Base-by-base conservation (phyloP, 1,140 invertebrate genomes). In the Nylanderia fulva region DNA sequence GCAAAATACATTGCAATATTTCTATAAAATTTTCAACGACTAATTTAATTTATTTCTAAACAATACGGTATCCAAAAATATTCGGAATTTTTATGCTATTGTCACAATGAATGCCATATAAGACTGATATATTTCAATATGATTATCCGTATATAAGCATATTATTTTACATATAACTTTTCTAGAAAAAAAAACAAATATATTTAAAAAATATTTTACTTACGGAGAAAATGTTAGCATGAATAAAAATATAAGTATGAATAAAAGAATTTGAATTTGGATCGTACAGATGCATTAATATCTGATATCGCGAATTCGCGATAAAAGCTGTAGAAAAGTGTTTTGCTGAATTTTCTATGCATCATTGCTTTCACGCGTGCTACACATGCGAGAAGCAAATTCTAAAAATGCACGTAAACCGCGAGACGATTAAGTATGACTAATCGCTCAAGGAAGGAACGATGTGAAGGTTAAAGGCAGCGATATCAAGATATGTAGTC, bases 361-460 rank as follows among this genome's bases (percentile, higher is more conserved):
- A 71, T 63, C 82, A 45, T 58, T 54, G 36, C n/a, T 68, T 13
- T 42, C 48, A 7, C 68, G 27, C 27, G 42, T 24, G 45, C 2
- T 72, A 42, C n/a, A 42, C 24, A 33, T 33, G 27, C 13, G 27
- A 48, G 64, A 74, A 42, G 54, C 2, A 52, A 60, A 71, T 72
- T 42, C 66, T 76, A 52, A 84, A 84, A 42, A 45, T 21, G 61
- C 42, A 48, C 69, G 84, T 66, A 61, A 85, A 82, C n/a, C 71
- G 52, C 36, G 24, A 71, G 58, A 82, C 61, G 69, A 74, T 80
- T 85, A 74, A 21, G 48, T 18, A 68, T 66, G 68, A 75, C 45
- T 75, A 82, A 74, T 76, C 69, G 74, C 79, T 76, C 54, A 24
- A 60, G 66, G 66, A 82, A 72, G 77, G 36, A 60, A 72, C 36